Base-by-base conservation (phyloP, 2,113 vertebrate genomes). In the Grammomys dolichurus region DNA sequence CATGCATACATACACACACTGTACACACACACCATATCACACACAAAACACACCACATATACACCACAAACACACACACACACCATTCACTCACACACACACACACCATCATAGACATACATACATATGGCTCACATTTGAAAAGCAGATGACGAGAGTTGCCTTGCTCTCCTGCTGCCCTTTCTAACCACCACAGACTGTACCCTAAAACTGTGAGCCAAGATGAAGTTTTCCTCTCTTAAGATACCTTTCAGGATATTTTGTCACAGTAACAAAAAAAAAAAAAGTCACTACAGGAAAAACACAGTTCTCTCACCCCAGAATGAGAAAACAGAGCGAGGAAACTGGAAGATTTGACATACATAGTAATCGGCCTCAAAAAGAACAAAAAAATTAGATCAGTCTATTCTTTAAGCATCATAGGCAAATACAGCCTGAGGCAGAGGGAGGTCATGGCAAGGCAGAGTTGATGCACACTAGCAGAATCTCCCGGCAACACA, bases 301-400 rank as follows among this genome's bases (percentile, higher is more conserved):
- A 33, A 9, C 73, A 88, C n/a, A 63, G 33, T 40, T 90, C 67
- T 65, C 81, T 95, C 24, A 67, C 80, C 78, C 90, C 16, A 82
- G 63, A 91, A 75, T 43, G 72, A 87, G 48, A 92, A 95, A 94
- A 92, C n/a, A 94, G 26, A 98, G 76, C 54, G 72, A 72, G 73
- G 77, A 77, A 92, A 24, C 87, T 95, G 89, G 77, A 87, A 98
- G 63, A 70, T 93, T 91, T 80, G 72, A 89, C 17, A 60, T 1
- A 1, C 77, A 60, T 24, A 86, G 85, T 92, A 96, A 97, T 87
- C 63, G 92, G 69, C 46, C 95, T 96, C 77, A 60, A 69, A 82
- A 93, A 94, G 96, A 96, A 93, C 95, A 96, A 96, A 96, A 96
- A 97, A 96, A 96, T 97, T 94, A 97, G 85, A 96, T 94, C 81